Conservation (phyloP, 1,140 invertebrate species). For the Camponotus vicinus region DNA sequence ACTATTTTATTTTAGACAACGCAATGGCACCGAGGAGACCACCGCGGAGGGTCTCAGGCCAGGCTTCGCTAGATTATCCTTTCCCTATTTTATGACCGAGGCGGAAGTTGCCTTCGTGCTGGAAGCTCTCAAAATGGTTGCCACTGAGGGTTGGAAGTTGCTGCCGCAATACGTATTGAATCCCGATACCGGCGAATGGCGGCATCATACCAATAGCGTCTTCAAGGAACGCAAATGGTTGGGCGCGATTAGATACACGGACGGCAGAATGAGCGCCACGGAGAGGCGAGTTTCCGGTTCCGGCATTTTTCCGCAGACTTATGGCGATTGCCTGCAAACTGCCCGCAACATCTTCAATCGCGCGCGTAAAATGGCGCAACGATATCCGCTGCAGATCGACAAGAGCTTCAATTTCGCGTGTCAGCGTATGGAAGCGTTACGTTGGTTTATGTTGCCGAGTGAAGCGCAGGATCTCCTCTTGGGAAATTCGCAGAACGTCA, state of each 20-base stretch:
- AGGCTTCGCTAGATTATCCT: slow-evolving; percentile 94
- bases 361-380: slow-evolving; percentile 91
- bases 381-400: slow-evolving; percentile 90
- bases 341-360: slow-evolving; percentile 93
- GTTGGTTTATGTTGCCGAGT: slow-evolving; percentile 95
- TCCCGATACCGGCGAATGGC: slow-evolving; percentile 95
- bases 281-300: slow-evolving; percentile 90
- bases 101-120: slow-evolving; percentile 93
- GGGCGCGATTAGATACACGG: slow-evolving; percentile 91
- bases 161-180: slow-evolving; percentile 95
- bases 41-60: slow-evolving; percentile 92
- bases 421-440: slow-evolving; percentile 89
- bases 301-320: slow-evolving; percentile 90
- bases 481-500: slow-evolving; percentile 91
- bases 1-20: slow-evolving; percentile 68
- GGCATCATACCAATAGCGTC: slow-evolving; percentile 92
- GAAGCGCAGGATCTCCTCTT: slow-evolving; percentile 91
- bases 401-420: slow-evolving; percentile 91
- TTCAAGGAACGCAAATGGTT: slow-evolving; percentile 94
- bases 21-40: slow-evolving; percentile 77
- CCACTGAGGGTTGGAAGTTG: slow-evolving; percentile 95
- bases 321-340: slow-evolving; percentile 92
- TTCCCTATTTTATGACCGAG: slow-evolving; percentile 95
- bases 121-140: slow-evolving; percentile 95
- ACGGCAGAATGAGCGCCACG: slow-evolving; percentile 91